Conservation (phyloP, 2,113 vertebrate species). For the Bos javanicus region DNA sequence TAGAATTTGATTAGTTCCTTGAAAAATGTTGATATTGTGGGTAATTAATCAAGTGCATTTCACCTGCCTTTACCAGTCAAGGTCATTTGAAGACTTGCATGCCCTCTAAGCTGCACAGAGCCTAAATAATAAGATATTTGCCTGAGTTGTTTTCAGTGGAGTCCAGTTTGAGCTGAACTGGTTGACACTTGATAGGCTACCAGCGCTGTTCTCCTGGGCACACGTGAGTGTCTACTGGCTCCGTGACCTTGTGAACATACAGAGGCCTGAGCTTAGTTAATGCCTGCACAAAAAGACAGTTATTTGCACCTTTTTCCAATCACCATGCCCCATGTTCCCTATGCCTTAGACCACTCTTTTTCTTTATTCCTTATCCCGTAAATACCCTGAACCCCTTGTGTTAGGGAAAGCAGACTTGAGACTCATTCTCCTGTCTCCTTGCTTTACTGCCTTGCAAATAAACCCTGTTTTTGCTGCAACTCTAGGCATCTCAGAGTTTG, state of each 20-base stretch:
- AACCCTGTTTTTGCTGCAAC: neutral
- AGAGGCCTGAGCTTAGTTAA: neutral
- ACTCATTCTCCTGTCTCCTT: neutral
- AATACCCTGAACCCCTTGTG: neutral
- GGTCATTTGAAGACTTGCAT: neutral
- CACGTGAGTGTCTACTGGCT: neutral
- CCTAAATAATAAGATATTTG: neutral
- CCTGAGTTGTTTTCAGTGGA: neutral
- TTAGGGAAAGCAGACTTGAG: neutral
- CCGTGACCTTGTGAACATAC: neutral
- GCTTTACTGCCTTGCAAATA: neutral
- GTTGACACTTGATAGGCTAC: neutral
- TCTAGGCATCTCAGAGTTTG: neutral
- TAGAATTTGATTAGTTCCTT: neutral
- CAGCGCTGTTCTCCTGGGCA: neutral
- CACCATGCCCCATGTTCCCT: neutral
- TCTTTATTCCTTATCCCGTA: neutral
- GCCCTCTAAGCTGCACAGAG: neutral
- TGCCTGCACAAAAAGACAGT: neutral
- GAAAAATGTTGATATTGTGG: neutral
- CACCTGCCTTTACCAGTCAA: neutral
- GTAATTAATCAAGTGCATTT: neutral
- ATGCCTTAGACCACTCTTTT: neutral
- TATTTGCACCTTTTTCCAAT: neutral
- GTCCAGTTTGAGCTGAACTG: neutral